A percentile compares a stretch with the other conserved stretches of the same genome.
Conservation (phyloP, 2,797 vertebrate species). For the Squalus acanthias region DNA sequence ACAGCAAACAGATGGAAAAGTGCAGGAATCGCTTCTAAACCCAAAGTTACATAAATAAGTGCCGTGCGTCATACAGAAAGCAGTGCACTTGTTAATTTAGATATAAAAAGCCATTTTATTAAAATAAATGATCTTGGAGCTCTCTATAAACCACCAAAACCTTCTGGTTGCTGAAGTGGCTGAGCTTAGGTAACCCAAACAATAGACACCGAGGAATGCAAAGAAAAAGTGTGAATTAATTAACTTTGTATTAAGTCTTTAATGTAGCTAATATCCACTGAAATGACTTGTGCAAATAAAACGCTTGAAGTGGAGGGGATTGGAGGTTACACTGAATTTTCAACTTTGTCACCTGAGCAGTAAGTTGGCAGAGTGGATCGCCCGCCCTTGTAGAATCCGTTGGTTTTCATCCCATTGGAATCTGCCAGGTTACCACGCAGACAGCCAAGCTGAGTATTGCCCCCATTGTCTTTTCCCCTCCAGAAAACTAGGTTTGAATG, state of each 20-base stretch:
- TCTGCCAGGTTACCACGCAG: background rate
- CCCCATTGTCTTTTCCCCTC: background rate
- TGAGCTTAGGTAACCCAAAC: background rate
- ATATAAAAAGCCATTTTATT: background rate
- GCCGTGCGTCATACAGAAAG: background rate
- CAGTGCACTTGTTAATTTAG: background rate
- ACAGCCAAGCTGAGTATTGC: background rate
- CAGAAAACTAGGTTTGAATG: background rate
- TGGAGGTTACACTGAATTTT: background rate
- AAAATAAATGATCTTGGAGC: background rate
- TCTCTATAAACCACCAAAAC: background rate
- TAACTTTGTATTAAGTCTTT: background rate
- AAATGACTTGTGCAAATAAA: background rate
- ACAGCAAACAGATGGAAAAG: background rate
- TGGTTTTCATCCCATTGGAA: background rate
- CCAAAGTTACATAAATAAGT: background rate
- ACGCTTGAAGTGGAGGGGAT: background rate
- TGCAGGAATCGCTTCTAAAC: background rate
- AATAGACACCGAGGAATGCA: background rate
- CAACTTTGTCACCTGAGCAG: background rate
- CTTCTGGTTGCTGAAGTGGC: background rate
- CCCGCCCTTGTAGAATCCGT: background rate
- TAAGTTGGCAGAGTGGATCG: background rate
- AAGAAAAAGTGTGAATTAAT: background rate
- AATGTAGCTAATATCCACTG: background rate